Percentiles rank a stretch among this genome's conserved stretches.
phyloP scores from a whole-genome alignment of 2,888 invertebrate genomes.

The Drosophila stalkeri region DNA sequence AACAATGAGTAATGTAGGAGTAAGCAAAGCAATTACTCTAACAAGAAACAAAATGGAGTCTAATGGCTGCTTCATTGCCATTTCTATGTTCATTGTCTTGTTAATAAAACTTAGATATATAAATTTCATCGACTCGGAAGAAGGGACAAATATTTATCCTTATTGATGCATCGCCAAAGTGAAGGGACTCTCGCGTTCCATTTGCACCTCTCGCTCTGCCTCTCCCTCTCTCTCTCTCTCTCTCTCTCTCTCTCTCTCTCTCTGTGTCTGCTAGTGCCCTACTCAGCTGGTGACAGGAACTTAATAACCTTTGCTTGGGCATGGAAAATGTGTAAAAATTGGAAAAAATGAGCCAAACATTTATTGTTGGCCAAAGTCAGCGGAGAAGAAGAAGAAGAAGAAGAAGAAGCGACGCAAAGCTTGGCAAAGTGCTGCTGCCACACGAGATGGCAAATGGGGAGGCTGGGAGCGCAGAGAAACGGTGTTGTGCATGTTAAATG shows the following conservation, averaged over 20 bases:
- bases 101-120: conserved; percentile 6
- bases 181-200: not conserved
- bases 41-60: not conserved
- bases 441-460: not conserved
- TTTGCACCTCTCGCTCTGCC: not conserved
- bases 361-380: conserved; percentile 47
- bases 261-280: not conserved
- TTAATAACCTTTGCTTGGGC: conserved; percentile 12
- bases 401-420: conserved; percentile 21
- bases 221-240: not conserved
- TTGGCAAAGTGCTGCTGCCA: conserved; percentile 2
- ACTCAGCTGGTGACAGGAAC: conserved; percentile 17
- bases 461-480: conserved; percentile 38
- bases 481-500: conserved; percentile 77
- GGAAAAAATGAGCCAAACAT: conserved; percentile 37
- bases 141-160: conserved; percentile 14
- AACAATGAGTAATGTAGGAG: not conserved
- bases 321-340: conserved; percentile 18
- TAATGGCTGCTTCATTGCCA: not conserved
- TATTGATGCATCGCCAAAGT: conserved; percentile 13
- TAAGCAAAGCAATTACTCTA: not conserved
- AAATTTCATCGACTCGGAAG: conserved; percentile 4
- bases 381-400: conserved; percentile 8
- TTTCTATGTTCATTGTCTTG: not conserved
- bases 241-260: not conserved